Percentiles rank a stretch among this genome's conserved stretches.
These are phyloP conservation scores for Macrostomum lignano DNA, from an alignment of 1,140 invertebrate genomes.

Conservation along the genomic window DNA sequence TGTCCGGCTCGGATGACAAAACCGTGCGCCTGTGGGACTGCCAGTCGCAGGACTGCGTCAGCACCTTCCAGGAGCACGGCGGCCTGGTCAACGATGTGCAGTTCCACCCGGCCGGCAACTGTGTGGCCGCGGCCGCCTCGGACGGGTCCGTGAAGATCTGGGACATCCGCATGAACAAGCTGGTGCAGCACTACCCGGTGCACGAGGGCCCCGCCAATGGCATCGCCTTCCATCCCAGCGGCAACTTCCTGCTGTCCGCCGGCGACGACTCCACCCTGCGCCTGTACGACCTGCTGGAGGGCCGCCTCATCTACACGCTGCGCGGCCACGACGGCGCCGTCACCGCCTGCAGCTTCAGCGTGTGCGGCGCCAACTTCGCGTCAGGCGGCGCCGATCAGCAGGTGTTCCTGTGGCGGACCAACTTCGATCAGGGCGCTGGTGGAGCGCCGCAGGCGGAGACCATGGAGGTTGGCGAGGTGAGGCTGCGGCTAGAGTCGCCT, in stretches of 20 bases:
- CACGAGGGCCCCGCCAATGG: slow-evolving; percentile 37
- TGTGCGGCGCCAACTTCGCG: slow-evolving; percentile 46
- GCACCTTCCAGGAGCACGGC: slow-evolving; percentile 40
- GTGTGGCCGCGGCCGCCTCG: slow-evolving; percentile 42
- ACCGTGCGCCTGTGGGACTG: slow-evolving; percentile 44
- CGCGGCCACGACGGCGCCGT: slow-evolving; percentile 43
- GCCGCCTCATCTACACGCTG: slow-evolving; percentile 52
- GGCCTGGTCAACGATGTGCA: slow-evolving; percentile 12
- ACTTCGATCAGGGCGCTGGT: too few species aligned
- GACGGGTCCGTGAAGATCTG: slow-evolving; percentile 50
- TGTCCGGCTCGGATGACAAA: slow-evolving; percentile 58
- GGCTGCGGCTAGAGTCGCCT: too few species aligned
- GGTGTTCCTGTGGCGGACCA: slow-evolving; percentile 37
- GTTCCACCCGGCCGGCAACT: slow-evolving; percentile 48
- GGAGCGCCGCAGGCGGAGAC: too few species aligned
- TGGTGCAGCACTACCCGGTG: slow-evolving; percentile 46
- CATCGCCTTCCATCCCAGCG: slow-evolving; percentile 30
- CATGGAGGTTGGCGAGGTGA: too few species aligned
- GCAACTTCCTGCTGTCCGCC: slow-evolving; percentile 29
- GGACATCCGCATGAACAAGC: slow-evolving; percentile 43
- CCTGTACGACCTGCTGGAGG: slow-evolving; percentile 52
- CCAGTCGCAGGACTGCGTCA: slow-evolving; percentile 38
- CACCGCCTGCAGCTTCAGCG: slow-evolving; percentile 44
- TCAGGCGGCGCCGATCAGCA: slow-evolving; percentile 47
- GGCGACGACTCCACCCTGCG: slow-evolving; percentile 30